Conservation (phyloP, 2,113 vertebrate species). For the Phycodurus eques region DNA sequence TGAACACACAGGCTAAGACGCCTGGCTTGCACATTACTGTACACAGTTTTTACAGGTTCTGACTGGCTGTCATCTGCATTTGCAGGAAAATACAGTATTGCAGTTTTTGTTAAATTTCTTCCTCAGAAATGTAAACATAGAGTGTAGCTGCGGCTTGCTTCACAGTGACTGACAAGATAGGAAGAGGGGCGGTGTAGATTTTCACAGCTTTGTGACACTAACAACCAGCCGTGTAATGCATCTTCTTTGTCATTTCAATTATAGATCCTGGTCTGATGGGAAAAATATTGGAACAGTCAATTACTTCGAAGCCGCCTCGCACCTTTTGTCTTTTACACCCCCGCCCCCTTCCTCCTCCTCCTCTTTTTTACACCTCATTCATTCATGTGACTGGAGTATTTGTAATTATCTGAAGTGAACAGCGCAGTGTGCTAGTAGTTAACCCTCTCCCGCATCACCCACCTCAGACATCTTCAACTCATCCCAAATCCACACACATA, state of each 20-base stretch:
- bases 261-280: slow-evolving; percentile 76
- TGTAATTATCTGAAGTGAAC: slow-evolving; percentile 58
- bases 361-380: slow-evolving; percentile 29
- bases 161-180: slow-evolving; percentile 58
- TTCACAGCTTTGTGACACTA: slow-evolving; percentile 67
- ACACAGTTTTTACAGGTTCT: too few species aligned
- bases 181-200: slow-evolving; percentile 50
- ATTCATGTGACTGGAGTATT: slow-evolving; percentile 44
- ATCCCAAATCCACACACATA: too few species aligned
- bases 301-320: slow-evolving; percentile 28
- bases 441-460: background rate
- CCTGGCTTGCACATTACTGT: too few species aligned
- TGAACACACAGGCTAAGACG: too few species aligned
- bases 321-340: slow-evolving; percentile 18
- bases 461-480: background rate
- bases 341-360: background rate
- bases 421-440: background rate
- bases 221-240: slow-evolving; percentile 65
- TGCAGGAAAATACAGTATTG: background rate
- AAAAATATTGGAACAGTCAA: slow-evolving; percentile 48
- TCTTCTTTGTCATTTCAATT: slow-evolving; percentile 84
- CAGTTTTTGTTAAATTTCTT: background rate
- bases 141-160: background rate
- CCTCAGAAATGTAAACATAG: background rate
- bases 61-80: background rate